A percentile compares a stretch with the other conserved stretches of the same genome.
Conservation (phyloP, 2,797 vertebrate genomes). For the Loris lydekkerianus region DNA sequence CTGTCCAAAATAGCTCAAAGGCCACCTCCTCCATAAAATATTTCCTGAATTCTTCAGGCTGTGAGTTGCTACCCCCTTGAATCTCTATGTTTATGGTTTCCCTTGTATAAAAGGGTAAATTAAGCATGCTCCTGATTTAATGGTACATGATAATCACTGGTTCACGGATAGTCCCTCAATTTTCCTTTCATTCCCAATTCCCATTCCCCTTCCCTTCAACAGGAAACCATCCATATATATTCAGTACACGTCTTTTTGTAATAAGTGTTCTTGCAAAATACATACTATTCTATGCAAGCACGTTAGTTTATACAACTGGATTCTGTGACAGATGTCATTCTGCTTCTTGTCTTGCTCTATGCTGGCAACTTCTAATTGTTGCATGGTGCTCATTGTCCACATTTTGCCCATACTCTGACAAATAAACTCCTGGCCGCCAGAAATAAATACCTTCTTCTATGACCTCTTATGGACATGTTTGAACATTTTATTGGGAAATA, state of each 20-base stretch:
- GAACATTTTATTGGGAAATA: constrained; percentile 11
- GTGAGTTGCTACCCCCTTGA: not conserved
- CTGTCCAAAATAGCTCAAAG: constrained; percentile 20
- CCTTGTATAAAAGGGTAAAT: not conserved
- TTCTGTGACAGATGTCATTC: not conserved
- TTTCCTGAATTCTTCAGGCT: constrained; percentile 16
- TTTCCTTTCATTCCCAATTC: not conserved
- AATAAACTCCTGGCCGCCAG: not conserved
- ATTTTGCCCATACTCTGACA: not conserved
- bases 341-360: not conserved
- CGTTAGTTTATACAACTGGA: not conserved
- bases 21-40: not conserved
- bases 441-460: constrained; percentile 2
- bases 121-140: not conserved
- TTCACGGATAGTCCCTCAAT: not conserved
- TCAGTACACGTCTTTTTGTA: not conserved
- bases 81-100: not conserved
- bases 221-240: not conserved
- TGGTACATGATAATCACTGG: not conserved
- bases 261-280: constrained; percentile 16
- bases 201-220: not conserved
- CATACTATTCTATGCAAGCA: not conserved
- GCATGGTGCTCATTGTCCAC: not conserved
- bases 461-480: not conserved
- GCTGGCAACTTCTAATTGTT: not conserved